Evolutionary conservation across 2,797 vertebrate genomes (phyloP), one percentile per base, ranked within the genome.

Genomic region (Falco berigora): DNA sequence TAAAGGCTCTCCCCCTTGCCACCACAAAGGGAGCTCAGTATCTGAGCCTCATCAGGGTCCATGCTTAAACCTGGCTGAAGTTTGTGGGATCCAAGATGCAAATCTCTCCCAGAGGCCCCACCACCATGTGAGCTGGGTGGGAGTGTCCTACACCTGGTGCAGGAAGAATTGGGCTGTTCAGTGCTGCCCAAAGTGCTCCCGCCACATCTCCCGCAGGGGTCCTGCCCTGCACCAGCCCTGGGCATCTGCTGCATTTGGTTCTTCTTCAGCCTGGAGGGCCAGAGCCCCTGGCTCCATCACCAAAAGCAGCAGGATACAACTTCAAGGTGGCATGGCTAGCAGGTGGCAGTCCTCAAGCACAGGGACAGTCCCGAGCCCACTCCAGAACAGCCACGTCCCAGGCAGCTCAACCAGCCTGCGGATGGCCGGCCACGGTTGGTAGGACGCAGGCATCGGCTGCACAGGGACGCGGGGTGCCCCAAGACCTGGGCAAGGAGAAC

Each of bases 21-120:
- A 50, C 5, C 30, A 23, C 6, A 8, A 5, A 36, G 9, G n/a
- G 23, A 91, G 50, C 40, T 50, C 28, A 19, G 23, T 24, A 44
- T 5, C 42, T 14, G 6, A 61, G 8, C 3, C 34, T 16, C 5
- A 8, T 0, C 22, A 5, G 15, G 30, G 19, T 5, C 28, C 10
- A 3, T 2, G 24, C 49, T 24, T 22, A 16, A 44, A 40, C 8
- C 4, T 8, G 14, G 2, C 27, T 23, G 6, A 25, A 34, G 32
- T 1, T 44, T 44, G 63, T 4, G 5, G n/a, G 21, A 82, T 38
- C 27, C 24, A 18, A 47, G 49, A 4, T 12, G n/a, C 46, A 63
- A 80, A 81, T 38, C 42, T 10, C 36, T 49, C 64, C 68, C 28
- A 21, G 28, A 20, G 20, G 67, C 12, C 64, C 34, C 1, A 4